Conservation (phyloP, 2,113 vertebrate genomes). For the Thinocorus orbignyianus region DNA sequence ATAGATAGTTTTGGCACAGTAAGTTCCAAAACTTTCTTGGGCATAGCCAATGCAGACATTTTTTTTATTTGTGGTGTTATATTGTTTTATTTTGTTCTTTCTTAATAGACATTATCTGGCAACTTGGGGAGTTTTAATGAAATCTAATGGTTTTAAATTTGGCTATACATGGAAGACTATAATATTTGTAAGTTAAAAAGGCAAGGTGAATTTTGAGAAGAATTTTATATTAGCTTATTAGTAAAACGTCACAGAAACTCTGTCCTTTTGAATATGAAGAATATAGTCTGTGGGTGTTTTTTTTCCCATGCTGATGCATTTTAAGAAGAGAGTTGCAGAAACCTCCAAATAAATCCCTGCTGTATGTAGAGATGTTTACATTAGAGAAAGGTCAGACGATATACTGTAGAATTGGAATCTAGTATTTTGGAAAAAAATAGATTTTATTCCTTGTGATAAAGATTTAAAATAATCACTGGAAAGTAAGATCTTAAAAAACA, state of each 20-base stretch:
- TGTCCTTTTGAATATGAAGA: not conserved
- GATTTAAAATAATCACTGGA: not conserved
- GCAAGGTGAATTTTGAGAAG: not conserved
- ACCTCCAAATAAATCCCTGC: not conserved
- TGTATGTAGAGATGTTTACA: not conserved
- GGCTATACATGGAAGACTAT: not conserved
- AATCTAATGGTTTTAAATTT: not conserved
- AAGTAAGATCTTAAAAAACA: not conserved
- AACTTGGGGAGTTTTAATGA: not conserved
- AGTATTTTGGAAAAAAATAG: not conserved
- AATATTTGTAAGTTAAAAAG: not conserved
- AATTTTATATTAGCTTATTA: not conserved
- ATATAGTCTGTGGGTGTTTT: fast-evolving
- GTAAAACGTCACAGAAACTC: not conserved
- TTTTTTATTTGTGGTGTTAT: not conserved
- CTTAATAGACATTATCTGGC: not conserved
- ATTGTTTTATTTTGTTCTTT: not conserved
- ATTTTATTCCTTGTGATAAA: not conserved
- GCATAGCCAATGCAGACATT: not conserved
- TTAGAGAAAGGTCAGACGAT: not conserved
- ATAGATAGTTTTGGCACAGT: not conserved
- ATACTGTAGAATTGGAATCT: not conserved
- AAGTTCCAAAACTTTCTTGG: not conserved
- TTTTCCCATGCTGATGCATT: not conserved
- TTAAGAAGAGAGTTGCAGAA: not conserved